Percentiles rank a stretch among this genome's conserved stretches.
Evolutionary conservation across 2,113 vertebrate species (phyloP).

Genomic region (Australoheros scitulus): DNA sequence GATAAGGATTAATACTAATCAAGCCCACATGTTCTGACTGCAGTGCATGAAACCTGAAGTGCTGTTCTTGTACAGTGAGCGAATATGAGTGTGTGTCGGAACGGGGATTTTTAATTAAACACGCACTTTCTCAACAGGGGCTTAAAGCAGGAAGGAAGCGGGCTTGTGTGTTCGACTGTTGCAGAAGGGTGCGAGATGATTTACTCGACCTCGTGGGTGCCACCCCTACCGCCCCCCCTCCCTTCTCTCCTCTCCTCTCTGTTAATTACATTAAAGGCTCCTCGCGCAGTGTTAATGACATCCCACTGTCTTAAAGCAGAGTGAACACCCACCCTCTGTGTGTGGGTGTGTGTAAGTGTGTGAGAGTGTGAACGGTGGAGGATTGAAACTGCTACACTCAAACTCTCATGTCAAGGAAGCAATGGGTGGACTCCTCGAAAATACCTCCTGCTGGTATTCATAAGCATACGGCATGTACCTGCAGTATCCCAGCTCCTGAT

Average conservation of each 20-base stretch:
- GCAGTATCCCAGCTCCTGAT: not conserved
- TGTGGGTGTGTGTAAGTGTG: no score
- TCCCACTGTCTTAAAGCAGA: constrained; percentile 56
- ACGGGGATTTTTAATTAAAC: constrained; percentile 72
- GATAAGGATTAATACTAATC: constrained; percentile 75
- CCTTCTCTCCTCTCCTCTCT: constrained; percentile 30
- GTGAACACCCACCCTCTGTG: constrained; percentile 24
- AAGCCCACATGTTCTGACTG: constrained; percentile 51
- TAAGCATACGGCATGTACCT: accelerated
- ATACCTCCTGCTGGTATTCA: not conserved
- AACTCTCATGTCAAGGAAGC: not conserved
- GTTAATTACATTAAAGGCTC: constrained; percentile 72
- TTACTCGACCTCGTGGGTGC: constrained; percentile 45
- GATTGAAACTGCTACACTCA: constrained; percentile 34
- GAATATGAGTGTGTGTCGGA: constrained; percentile 2
- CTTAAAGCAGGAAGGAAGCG: not conserved
- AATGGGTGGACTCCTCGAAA: not conserved
- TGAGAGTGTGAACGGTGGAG: not conserved
- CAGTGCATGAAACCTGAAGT: constrained; percentile 38
- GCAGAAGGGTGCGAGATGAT: constrained; percentile 26
- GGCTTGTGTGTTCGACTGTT: constrained; percentile 17
- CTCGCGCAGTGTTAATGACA: constrained; percentile 63
- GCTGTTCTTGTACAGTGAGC: constrained; percentile 14
- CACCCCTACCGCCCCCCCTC: constrained; percentile 8
- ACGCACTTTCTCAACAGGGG: constrained; percentile 43